Evolutionary conservation across 1,140 invertebrate genomes (phyloP).

Genomic region (Drosophila persimilis): DNA sequence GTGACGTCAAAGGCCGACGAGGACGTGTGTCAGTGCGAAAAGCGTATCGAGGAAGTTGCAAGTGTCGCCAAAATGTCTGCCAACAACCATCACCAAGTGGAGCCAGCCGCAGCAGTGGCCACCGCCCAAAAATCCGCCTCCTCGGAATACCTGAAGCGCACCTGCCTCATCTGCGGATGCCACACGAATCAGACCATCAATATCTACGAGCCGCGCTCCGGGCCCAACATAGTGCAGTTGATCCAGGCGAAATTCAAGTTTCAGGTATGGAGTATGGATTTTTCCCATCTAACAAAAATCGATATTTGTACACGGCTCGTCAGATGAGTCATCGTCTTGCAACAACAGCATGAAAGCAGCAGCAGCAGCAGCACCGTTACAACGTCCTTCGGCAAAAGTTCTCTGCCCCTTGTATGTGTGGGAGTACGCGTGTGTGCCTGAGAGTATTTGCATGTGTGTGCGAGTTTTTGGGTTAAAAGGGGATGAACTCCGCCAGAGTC

Average conservation of each 20-base stretch:
- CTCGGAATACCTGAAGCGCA: conserved; percentile 81
- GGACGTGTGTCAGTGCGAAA: background rate
- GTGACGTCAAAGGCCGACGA: conserved; percentile 38
- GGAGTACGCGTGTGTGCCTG: conserved; percentile 6
- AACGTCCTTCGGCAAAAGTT: conserved; percentile 51
- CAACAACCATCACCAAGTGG: conserved; percentile 62
- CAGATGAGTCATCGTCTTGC: conserved; percentile 43
- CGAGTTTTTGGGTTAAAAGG: conserved; percentile 60
- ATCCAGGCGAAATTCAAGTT: conserved; percentile 83
- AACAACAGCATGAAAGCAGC: conserved; percentile 9
- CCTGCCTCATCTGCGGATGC: conserved; percentile 82
- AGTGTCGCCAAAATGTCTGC: conserved; percentile 53
- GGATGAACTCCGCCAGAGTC: conserved; percentile 55
- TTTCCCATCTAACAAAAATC: conserved; percentile 35
- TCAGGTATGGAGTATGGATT: conserved; percentile 75
- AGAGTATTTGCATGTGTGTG: conserved; percentile 9
- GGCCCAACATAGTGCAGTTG: conserved; percentile 81
- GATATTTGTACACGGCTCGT: conserved; percentile 35
- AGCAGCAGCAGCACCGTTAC: conserved; percentile 8
- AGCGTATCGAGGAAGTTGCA: background rate
- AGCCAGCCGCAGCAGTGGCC: conserved; percentile 49
- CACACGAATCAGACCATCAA: conserved; percentile 82
- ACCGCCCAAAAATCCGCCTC: conserved; percentile 40
- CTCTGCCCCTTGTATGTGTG: conserved; percentile 27
- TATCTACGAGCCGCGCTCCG: conserved; percentile 80